Evolutionary conservation across 2,797 vertebrate genomes (phyloP).

Genomic region (Coregonus sp.): DNA sequence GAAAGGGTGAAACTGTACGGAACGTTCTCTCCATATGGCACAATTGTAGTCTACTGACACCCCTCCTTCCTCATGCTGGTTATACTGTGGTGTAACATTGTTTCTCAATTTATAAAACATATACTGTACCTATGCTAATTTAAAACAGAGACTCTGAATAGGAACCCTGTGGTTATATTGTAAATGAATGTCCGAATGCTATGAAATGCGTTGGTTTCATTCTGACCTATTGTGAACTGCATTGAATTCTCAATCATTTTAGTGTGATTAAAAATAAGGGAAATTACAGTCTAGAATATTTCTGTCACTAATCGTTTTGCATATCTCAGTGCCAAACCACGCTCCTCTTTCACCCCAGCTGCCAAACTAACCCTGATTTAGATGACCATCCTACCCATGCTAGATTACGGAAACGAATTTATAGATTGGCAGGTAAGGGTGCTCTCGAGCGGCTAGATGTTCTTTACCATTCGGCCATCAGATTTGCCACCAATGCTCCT

Average conservation of each 20-base stretch:
- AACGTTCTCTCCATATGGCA: conserved; percentile 14
- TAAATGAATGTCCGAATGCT: background rate
- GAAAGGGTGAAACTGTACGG: conserved; percentile 11
- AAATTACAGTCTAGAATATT: background rate
- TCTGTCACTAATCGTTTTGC: background rate
- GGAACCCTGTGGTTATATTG: background rate
- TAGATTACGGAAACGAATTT: no score
- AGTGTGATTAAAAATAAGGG: background rate
- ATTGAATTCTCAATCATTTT: background rate
- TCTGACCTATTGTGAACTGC: background rate
- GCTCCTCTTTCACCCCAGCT: no score
- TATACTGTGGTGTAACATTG: background rate
- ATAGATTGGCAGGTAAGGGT: no score
- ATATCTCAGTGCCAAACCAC: background rate
- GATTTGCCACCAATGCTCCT: no score
- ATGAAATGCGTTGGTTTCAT: background rate
- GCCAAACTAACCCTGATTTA: no score
- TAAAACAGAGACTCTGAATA: background rate
- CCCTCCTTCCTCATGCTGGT: no score
- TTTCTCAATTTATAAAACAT: background rate
- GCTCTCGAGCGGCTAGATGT: no score
- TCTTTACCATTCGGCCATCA: no score
- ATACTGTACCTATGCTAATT: background rate
- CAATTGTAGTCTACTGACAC: background rate
- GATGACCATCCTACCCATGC: no score